phyloP scores from a whole-genome alignment of 2,113 vertebrate species.

The Psilopsiagon aymara region DNA sequence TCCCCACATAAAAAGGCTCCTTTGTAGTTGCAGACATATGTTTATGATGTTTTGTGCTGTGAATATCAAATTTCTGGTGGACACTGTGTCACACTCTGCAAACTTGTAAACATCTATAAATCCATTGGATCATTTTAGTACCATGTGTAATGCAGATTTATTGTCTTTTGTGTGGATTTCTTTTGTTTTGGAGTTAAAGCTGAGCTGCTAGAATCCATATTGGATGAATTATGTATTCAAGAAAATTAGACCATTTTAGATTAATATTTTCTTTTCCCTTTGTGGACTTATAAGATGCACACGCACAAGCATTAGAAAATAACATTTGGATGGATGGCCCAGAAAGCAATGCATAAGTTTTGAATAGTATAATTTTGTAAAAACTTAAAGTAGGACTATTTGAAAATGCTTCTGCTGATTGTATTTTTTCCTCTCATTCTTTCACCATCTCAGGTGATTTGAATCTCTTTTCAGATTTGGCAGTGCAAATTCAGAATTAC shows the following conservation, averaged over 20 bases:
- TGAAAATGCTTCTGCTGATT: neutral
- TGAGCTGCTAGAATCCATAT: constrained; percentile 41
- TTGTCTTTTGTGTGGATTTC: constrained; percentile 67
- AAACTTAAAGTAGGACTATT: neutral
- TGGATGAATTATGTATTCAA: constrained; percentile 43
- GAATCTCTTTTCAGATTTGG: neutral
- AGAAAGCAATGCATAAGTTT: neutral
- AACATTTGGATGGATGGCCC: neutral
- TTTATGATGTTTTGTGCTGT: constrained; percentile 64
- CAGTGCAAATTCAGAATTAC: neutral
- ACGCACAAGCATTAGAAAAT: neutral
- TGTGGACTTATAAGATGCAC: neutral
- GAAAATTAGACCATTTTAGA: constrained; percentile 45
- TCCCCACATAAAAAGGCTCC: constrained; percentile 51
- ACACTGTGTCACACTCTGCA: constrained; percentile 52
- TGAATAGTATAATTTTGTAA: neutral
- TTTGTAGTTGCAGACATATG: constrained; percentile 59
- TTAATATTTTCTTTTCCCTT: constrained; percentile 41
- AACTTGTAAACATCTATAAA: constrained; percentile 65
- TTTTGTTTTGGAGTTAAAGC: constrained; percentile 47
- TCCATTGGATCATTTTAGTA: constrained; percentile 63
- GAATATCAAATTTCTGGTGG: constrained; percentile 66
- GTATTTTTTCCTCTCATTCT: neutral
- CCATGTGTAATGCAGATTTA: constrained; percentile 66
- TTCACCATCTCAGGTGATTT: neutral